Evolutionary conservation across 2,797 vertebrate genomes (phyloP).

Genomic region (Sarcoramphus papa): DNA sequence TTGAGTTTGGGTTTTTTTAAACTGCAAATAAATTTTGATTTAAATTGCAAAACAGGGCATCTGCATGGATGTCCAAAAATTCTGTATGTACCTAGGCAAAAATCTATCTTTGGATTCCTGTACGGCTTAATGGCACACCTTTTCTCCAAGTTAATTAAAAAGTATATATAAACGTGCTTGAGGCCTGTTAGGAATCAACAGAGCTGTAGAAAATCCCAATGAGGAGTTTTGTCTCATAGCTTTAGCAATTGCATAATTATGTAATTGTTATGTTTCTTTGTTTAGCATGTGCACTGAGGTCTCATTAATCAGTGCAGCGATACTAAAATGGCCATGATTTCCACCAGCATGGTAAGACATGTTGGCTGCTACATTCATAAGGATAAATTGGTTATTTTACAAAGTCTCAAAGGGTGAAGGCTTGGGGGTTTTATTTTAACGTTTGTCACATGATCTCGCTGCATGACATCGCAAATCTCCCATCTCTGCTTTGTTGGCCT

Average conservation of each 20-base stretch:
- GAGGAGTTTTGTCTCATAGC: neutral
- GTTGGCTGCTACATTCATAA: neutral
- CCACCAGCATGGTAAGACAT: neutral
- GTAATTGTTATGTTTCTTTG: neutral
- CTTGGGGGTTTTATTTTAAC: constrained; percentile 7
- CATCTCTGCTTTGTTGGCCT: constrained; percentile 70
- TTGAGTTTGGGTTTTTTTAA: neutral
- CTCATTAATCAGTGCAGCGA: neutral
- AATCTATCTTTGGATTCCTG: neutral
- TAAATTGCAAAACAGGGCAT: neutral
- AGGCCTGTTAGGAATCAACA: neutral
- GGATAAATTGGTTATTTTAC: constrained; percentile 58
- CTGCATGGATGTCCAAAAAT: neutral
- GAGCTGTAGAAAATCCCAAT: neutral
- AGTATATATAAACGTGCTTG: neutral
- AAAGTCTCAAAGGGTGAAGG: constrained; percentile 52
- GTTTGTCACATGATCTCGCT: constrained; percentile 71
- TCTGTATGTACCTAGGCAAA: neutral
- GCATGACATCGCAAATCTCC: constrained; percentile 71
- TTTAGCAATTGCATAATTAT: neutral
- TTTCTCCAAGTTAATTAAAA: neutral
- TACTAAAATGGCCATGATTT: neutral
- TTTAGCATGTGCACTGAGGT: neutral
- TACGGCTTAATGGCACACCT: neutral
- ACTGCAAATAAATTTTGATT: neutral